Evolutionary conservation across 2,888 invertebrate genomes (phyloP).

Genomic region (Pemphredon lugubris): DNA sequence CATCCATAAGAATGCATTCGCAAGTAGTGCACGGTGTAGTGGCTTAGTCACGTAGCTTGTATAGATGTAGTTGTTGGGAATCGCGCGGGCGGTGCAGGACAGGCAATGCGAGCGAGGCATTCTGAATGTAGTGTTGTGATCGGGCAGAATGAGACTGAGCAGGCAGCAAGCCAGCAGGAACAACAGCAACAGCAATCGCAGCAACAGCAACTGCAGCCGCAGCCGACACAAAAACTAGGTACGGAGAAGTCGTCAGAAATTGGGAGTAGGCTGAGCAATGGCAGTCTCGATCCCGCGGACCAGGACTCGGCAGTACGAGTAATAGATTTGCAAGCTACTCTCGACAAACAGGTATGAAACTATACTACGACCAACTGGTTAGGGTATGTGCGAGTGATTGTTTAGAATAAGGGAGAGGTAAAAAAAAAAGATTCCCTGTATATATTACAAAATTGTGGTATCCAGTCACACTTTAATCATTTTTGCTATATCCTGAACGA

Average conservation of each 20-base stretch:
- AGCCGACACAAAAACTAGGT: conserved; percentile 72
- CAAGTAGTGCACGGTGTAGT: conserved; percentile 49
- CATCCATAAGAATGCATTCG: conserved; percentile 63
- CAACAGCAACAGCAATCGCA: conserved; percentile 74
- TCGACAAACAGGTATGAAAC: conserved; percentile 90
- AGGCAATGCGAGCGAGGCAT: conserved; percentile 71
- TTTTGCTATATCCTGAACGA: conserved; percentile 3
- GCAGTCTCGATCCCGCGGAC: conserved; percentile 81
- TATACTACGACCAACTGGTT: conserved; percentile 22
- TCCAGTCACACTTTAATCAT: neutral
- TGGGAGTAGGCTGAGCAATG: conserved; percentile 79
- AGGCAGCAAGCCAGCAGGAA: conserved; percentile 75
- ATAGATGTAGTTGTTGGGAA: conserved; percentile 66
- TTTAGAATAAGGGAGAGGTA: too few relatives aligned
- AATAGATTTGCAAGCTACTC: conserved; percentile 91
- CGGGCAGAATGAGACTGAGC: conserved; percentile 77
- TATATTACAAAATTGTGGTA: neutral
- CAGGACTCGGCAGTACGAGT: conserved; percentile 85
- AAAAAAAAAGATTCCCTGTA: conserved; percentile 17
- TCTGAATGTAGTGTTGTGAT: conserved; percentile 81
- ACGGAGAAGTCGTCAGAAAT: conserved; percentile 70
- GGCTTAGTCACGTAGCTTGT: conserved; percentile 65
- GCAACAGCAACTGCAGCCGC: conserved; percentile 62
- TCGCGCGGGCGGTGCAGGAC: conserved; percentile 68
- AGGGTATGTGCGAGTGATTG: neutral